Evolutionary conservation across 2,113 vertebrate genomes (phyloP).

Genomic region (Meleagris gallopavo): DNA sequence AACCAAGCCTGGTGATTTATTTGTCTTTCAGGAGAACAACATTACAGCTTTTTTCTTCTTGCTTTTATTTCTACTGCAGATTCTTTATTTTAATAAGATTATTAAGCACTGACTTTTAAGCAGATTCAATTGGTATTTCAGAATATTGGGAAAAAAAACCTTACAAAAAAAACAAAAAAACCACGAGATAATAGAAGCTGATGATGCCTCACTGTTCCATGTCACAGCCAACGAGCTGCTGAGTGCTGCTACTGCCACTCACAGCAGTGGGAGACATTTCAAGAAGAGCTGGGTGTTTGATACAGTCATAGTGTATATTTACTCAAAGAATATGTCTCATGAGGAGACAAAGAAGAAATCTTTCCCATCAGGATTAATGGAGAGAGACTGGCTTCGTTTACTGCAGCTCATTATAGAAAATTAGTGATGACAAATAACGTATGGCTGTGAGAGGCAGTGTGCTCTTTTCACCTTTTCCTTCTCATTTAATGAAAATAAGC

Average conservation of each 20-base stretch:
- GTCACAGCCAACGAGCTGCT: not conserved
- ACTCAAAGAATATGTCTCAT: not conserved
- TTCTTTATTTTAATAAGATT: slow-evolving; percentile 34
- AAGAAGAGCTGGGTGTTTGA: not conserved
- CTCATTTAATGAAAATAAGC: not conserved
- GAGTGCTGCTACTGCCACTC: not conserved
- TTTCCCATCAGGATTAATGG: not conserved
- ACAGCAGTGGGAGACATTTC: not conserved
- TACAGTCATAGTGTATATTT: not conserved
- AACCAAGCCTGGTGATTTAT: slow-evolving; percentile 22
- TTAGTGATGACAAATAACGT: not conserved
- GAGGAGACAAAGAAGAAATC: not conserved
- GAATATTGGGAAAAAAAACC: not conserved
- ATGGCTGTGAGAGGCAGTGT: not conserved
- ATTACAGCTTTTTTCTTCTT: not conserved
- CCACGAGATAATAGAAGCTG: not conserved
- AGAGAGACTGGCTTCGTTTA: not conserved
- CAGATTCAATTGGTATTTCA: not conserved
- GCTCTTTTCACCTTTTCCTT: slow-evolving; percentile 4
- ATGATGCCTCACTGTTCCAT: not conserved
- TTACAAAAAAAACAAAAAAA: not conserved
- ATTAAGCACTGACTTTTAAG: slow-evolving; percentile 25
- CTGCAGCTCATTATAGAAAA: slow-evolving; percentile 27
- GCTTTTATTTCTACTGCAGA: not conserved
- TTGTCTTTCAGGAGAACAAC: not conserved